Base-by-base conservation (phyloP, 2,113 vertebrate genomes). In the Harpagus bidentatus region DNA sequence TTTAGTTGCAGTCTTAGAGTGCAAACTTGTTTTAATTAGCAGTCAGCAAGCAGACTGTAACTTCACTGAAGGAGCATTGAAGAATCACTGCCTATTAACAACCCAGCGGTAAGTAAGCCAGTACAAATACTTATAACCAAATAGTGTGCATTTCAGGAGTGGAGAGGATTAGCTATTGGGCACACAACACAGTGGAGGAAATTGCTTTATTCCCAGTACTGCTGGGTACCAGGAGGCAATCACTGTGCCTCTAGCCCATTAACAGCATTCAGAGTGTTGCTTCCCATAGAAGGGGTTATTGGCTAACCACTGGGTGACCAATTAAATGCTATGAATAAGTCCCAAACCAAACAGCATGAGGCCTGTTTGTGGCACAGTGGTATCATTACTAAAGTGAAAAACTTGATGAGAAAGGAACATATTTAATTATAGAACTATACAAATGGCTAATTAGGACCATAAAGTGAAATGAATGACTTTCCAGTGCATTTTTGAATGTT, bases 251-350 rank as follows among this genome's bases (percentile, higher is more conserved):
- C 97, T 94, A 98, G 98, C 98, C 98, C 98, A 99, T 99, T 99
- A 99, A 98, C 98, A 98, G 96, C 98, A 98, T 98, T 98, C 89
- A 95, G 97, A 98, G 98, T 98, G 98, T 98, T 98, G 98, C 98
- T 98, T 98, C 97, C 97, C 98, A 98, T 98, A 98, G 98, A 98
- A 98, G 98, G 98, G 98, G 98, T 98, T 98, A 99, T 98, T 99
- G 98, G 98, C 98, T 98, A 99, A 99, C 98, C 98, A 99, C 98
- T 98, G 98, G 98, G 98, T 98, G 98, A 98, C 98, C 98, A 99
- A 99, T 99, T 99, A 99, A 98, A 98, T 98, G 98, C 98, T 98
- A 98, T 98, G 98, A 99, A 98, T 98, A 98, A 98, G 98, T 98
- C 98, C 98, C 98, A 98, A 99, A 98, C 98, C 98, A 98, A 98